Conservation (phyloP, 2,797 vertebrate genomes). For the Pseudochaenichthys georgianus region DNA sequence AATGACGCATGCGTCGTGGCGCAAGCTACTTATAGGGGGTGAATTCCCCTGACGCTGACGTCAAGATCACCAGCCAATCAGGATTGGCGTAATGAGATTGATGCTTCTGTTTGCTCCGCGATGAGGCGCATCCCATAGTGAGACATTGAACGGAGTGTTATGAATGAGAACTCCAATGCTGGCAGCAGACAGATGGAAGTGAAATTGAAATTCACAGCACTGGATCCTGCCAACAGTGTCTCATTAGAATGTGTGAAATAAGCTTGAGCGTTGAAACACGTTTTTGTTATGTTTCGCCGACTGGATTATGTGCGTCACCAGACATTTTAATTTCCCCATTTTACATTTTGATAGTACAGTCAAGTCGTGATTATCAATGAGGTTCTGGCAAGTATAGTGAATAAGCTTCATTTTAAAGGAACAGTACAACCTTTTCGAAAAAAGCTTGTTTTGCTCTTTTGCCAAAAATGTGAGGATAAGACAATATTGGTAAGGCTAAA, state of each 20-base stretch:
- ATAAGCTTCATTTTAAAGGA: neutral
- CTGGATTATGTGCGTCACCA: neutral
- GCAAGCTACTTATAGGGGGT: no score
- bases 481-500: neutral
- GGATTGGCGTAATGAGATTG: no score
- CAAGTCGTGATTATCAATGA: neutral
- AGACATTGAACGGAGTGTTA: no score
- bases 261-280: conserved; percentile 11
- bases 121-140: no score
- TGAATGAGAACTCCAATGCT: neutral
- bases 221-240: neutral
- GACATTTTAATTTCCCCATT: conserved; percentile 1
- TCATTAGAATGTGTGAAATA: conserved; percentile 20
- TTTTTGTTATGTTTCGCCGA: neutral
- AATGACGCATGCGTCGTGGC: no score
- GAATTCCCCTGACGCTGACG: no score
- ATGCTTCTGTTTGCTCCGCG: no score
- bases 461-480: neutral
- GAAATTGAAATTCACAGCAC: conserved; percentile 28
- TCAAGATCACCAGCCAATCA: no score
- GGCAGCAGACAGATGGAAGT: conserved; percentile 16
- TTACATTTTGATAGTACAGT: neutral
- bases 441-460: neutral
- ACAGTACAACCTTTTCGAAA: neutral
- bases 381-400: neutral